A percentile compares a stretch with the other conserved stretches of the same genome.
These are phyloP conservation scores for Calycopis cecrops DNA, from an alignment of 1,140 invertebrate genomes.

Conservation along the genomic window DNA sequence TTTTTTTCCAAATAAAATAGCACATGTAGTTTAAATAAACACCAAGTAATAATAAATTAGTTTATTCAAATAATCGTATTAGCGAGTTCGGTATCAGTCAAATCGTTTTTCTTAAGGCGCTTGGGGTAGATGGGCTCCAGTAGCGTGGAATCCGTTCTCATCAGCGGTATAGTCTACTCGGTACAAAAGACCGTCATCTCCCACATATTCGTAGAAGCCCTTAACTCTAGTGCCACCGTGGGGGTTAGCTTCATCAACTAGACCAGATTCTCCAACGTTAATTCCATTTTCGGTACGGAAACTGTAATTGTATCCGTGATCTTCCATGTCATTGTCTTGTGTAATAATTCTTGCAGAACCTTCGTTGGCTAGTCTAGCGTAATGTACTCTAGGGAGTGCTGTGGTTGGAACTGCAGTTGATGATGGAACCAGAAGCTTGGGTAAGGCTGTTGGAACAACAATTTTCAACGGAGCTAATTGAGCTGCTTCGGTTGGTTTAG, in stretches of 20 bases:
- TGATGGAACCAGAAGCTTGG: not conserved
- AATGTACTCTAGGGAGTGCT: slow-evolving; percentile 8
- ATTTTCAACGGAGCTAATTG: slow-evolving; percentile 12
- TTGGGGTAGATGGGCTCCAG: slow-evolving; percentile 71
- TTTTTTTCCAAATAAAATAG: no score
- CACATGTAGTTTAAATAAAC: not conserved
- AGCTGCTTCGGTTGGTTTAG: not conserved
- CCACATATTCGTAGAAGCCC: slow-evolving; percentile 78
- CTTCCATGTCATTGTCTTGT: slow-evolving; percentile 46
- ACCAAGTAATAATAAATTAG: slow-evolving; percentile 7
- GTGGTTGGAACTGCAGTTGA: slow-evolving; percentile 14
- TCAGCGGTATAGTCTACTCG: slow-evolving; percentile 79
- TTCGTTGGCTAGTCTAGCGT: slow-evolving; percentile 31
- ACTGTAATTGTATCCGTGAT: slow-evolving; percentile 49
- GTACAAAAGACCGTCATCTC: slow-evolving; percentile 74
- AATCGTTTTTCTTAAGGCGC: not conserved
- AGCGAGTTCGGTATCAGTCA: slow-evolving; percentile 10
- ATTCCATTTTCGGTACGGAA: slow-evolving; percentile 66
- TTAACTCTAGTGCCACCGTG: slow-evolving; percentile 79
- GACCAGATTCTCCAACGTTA: slow-evolving; percentile 58
- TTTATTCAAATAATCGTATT: slow-evolving; percentile 8
- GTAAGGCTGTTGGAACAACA: slow-evolving; percentile 15
- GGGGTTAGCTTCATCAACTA: slow-evolving; percentile 70
- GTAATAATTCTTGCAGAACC: slow-evolving; percentile 45
- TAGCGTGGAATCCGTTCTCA: slow-evolving; percentile 79